Evolutionary conservation across 2,888 invertebrate species (phyloP).

Genomic region (Craniophora ligustri): DNA sequence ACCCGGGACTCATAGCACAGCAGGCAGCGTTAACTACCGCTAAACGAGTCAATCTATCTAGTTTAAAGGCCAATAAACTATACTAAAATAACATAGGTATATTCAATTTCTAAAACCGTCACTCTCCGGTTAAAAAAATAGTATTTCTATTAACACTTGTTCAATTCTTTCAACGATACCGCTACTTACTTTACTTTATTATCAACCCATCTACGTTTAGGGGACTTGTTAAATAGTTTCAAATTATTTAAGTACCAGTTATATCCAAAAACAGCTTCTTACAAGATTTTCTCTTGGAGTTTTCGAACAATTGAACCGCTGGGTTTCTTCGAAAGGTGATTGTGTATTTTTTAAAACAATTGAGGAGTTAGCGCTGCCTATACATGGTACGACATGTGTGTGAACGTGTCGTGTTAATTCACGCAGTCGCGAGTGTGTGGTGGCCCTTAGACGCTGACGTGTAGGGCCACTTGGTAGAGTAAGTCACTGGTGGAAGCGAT

Average conservation of each 20-base stretch:
- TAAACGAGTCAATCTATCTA: no score
- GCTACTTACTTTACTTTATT: background rate
- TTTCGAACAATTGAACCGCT: background rate
- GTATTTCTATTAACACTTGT: background rate
- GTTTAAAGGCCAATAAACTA: background rate
- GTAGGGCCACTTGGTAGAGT: slow-evolving; percentile 34
- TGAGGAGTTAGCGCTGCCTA: slow-evolving; percentile 19
- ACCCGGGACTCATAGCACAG: no score
- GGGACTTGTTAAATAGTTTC: slow-evolving; percentile 9
- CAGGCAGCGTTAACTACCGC: no score
- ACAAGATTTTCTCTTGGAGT: background rate
- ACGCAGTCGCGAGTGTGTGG: slow-evolving; percentile 44
- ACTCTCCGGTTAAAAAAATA: background rate
- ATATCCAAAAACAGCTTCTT: background rate
- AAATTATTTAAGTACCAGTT: background rate
- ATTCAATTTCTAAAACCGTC: background rate
- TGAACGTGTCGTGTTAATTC: slow-evolving; percentile 51
- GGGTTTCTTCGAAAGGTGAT: background rate
- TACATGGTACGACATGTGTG: slow-evolving; percentile 30
- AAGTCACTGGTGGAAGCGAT: slow-evolving; percentile 29
- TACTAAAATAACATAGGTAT: no score
- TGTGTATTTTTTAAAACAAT: slow-evolving; percentile 9
- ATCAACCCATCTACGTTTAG: background rate
- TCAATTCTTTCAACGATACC: slow-evolving; percentile 6
- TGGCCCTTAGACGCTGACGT: slow-evolving; percentile 45